Base-by-base conservation (phyloP, 2,888 invertebrate genomes). In the Coenonympha glycerion region DNA sequence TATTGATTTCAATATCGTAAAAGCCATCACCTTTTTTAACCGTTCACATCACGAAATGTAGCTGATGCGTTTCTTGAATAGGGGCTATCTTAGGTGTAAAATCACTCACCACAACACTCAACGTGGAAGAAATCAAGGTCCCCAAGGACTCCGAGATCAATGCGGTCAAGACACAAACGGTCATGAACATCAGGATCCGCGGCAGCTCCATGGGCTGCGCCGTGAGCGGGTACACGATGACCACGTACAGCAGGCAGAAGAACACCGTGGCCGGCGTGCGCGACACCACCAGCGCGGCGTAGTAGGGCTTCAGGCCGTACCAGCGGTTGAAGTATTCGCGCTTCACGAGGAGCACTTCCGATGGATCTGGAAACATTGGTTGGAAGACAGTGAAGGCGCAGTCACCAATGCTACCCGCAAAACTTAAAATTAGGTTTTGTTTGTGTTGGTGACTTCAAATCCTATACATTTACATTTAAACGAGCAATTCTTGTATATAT, bases 291-390 rank as follows among this genome's bases (percentile, higher is more conserved):
- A 93, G 75, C 0, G 95, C 94, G 6, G 90, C 89, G 71, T 93
- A 95, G 67, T 95, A 95, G 0, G 95, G 91, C 66, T 92, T 92
- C 15, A 95, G 70, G 2, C 91, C 89, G 68, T 95, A 95, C 95
- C 95, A 95, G 40, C 93, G 90, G 73, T 95, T 95, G 69, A 95
- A 95, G 65, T 95, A 92, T 69, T 95, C 95, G 40, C 94, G 83
- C 70, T 94, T 95, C 6, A 95, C 75, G 13, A 94, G 78, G 60
- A 91, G 91, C 0, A 95, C 91, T 82, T 95, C 93, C 34, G 84
- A 88, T 13, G 95, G 95, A 89, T 93, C 95, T 95, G 77, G 22
- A 89, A n/a, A n/a, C n/a, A n/a, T n/a, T n/a, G n/a, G n/a, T n/a
- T n/a, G n/a, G n/a, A n/a, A n/a, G n/a, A n/a, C n/a, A n/a, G n/a